Conservation (phyloP, 1,140 invertebrate species). For the Archegozetes longisetosus region DNA sequence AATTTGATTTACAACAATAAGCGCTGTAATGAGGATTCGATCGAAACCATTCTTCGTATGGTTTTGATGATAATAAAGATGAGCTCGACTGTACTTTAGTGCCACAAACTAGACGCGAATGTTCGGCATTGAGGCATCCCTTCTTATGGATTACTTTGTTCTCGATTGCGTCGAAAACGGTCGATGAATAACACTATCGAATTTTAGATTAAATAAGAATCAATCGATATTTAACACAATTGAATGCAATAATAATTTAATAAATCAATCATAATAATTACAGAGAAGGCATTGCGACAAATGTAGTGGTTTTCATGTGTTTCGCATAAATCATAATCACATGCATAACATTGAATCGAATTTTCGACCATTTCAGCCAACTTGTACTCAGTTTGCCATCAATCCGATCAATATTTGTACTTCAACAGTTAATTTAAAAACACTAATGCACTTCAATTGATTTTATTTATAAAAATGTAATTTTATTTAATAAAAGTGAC, state of each 20-base stretch:
- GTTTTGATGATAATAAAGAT: background rate
- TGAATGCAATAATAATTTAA: too few species aligned
- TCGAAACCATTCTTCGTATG: background rate
- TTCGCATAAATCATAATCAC: background rate
- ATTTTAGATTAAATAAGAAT: background rate
- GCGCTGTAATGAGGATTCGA: background rate
- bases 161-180: background rate
- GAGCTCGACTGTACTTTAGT: background rate
- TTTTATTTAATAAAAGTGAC: too few species aligned
- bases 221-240: background rate
- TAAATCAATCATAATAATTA: background rate
- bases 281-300: background rate
- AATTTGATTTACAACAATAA: background rate
- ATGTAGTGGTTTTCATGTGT: background rate
- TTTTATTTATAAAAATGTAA: too few species aligned
- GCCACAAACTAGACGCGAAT: background rate
- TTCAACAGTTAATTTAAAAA: too few species aligned
- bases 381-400: too few species aligned
- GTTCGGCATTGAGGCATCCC: background rate
- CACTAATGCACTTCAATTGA: too few species aligned
- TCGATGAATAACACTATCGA: background rate
- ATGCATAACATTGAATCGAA: background rate
- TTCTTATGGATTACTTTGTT: background rate
- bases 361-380: too few species aligned
- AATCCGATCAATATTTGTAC: too few species aligned